Evolutionary conservation across 2,113 vertebrate species (phyloP), one percentile per base, ranked within the genome.

Genomic region (Lophius piscatorius): DNA sequence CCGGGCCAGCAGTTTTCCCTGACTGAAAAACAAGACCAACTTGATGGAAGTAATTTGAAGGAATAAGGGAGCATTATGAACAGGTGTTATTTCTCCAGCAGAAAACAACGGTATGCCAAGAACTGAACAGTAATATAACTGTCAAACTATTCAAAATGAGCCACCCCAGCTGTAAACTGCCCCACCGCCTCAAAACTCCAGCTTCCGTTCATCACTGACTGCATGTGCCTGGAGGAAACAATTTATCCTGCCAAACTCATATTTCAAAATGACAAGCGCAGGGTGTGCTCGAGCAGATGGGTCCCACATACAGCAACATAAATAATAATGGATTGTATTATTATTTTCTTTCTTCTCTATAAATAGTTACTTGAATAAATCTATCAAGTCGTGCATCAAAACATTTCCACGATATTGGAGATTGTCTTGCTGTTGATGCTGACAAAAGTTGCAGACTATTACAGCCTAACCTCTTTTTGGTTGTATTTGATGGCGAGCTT

Each of bases 401-500:
- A 16, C 0, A n/a, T 17, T 38, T 39, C 20, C 3, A 39, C 24
- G 29, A 1, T 10, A 12, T 4, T 13, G 24, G 4, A 40, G 23
- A 29, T 34, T 16, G 13, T 2, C 10, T 20, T 13, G 40, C 1
- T 20, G 12, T 0, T 22, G 26, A 13, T 6, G 3, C 40, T 16
- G 7, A 3, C 14, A 55, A 4, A 34, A 46, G 29, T 7, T 44
- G 23, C 66, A 20, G 21, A 28, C n/a, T 44, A 31, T 9, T 17
- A 6, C 13, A 1, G 0, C 62, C 90, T 78, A 59, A 98, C 97
- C 94, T 99, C 97, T 77, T 99, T 99, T 76, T 99, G 97, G 85
- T 99, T 98, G 88, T 99, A 99, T 70, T 97, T 99, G 87, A 99
- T 99, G 63, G 97, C 97, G 51, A 99, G 94, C 83, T 99, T 99